Percentiles rank a stretch among this genome's conserved stretches.
phyloP scores from a whole-genome alignment of 2,113 vertebrate species.

The Phalacrocorax aristotelis region DNA sequence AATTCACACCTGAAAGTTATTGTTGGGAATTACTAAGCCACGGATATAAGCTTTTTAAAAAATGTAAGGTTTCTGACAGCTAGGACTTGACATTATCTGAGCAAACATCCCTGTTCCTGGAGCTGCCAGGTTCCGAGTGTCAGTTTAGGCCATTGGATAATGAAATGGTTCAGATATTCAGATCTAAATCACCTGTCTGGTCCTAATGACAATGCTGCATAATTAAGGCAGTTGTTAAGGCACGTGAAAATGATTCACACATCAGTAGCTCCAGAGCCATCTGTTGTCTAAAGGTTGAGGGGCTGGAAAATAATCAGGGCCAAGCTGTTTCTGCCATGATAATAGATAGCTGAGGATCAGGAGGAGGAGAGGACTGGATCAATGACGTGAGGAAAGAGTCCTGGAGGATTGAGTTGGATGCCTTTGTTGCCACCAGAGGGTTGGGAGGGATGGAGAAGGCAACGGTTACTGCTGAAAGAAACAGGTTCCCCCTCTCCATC shows the following conservation, averaged over 20 bases:
- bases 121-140: background rate
- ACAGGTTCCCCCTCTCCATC: background rate
- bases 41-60: background rate
- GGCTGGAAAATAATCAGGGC: conserved; percentile 35
- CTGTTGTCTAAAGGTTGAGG: conserved; percentile 40
- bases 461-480: background rate
- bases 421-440: background rate
- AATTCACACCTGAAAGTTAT: background rate
- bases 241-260: background rate
- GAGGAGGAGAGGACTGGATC: conserved; percentile 12
- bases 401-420: background rate
- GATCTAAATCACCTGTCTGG: conserved; percentile 15
- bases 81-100: background rate
- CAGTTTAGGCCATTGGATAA: background rate
- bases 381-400: background rate
- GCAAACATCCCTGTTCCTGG: background rate
- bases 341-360: background rate
- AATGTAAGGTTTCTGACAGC: background rate
- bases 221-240: conserved; percentile 52
- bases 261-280: conserved; percentile 13
- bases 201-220: conserved; percentile 34
- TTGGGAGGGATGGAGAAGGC: background rate
- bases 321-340: conserved; percentile 6
- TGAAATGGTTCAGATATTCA: background rate
- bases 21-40: background rate